These are phyloP conservation scores for Gnathonemus echidnorhynchus DNA, from an alignment of 2,113 vertebrate genomes.

Conservation along the genomic window DNA sequence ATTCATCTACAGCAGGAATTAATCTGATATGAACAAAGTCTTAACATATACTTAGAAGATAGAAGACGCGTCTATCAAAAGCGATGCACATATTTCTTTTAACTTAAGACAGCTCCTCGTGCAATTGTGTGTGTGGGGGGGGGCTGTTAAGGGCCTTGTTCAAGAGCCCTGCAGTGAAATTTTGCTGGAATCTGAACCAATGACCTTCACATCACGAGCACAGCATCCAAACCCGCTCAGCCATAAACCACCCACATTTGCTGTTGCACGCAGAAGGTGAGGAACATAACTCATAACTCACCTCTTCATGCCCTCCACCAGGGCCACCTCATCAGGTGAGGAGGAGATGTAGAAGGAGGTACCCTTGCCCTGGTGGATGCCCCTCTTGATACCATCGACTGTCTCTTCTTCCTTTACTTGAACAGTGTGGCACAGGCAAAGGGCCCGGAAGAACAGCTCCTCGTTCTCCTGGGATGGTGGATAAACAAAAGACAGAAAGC, in stretches of 20 bases:
- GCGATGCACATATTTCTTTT: not conserved
- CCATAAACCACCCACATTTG: not conserved
- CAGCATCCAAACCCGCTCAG: not conserved
- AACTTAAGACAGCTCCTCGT: not conserved
- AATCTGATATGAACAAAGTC: not conserved
- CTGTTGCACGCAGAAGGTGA: not conserved
- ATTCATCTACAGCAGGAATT: not conserved
- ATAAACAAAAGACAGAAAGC: not conserved
- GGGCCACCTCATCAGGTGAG: slow-evolving; percentile 90
- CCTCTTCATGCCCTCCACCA: slow-evolving; percentile 95
- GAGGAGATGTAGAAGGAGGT: slow-evolving; percentile 89
- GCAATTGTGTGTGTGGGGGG: not conserved
- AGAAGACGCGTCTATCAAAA: not conserved
- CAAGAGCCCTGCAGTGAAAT: not conserved
- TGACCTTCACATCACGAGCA: not conserved
- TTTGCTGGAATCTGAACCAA: not conserved
- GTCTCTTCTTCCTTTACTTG: slow-evolving; percentile 89
- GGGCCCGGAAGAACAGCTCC: slow-evolving; percentile 89
- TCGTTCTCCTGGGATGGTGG: slow-evolving; percentile 72
- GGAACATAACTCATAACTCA: slow-evolving; percentile 36
- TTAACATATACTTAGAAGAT: not conserved
- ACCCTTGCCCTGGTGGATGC: slow-evolving; percentile 60
- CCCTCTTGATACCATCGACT: slow-evolving; percentile 75
- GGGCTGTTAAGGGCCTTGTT: not conserved
- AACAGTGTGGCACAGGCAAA: slow-evolving; percentile 92